Conservation (phyloP, 2,113 vertebrate species). For the Corythoichthys intestinalis region DNA sequence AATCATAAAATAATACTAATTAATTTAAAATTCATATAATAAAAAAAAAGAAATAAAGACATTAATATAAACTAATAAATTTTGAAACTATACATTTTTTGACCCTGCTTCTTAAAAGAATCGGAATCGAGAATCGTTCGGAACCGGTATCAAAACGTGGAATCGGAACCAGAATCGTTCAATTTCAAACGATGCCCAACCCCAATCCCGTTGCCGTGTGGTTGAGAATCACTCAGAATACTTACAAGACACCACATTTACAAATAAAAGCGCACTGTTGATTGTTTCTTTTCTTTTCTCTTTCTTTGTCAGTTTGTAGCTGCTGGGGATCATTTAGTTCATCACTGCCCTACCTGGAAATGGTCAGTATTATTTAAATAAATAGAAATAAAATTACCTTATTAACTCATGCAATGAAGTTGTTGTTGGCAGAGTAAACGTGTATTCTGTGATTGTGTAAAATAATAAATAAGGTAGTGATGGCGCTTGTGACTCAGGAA, state of each 20-base stretch:
- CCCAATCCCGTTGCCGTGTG: neutral
- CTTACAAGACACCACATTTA: neutral
- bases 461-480: neutral
- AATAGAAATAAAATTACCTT: neutral
- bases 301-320: constrained; percentile 80
- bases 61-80: too few species aligned
- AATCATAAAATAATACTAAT: neutral
- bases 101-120: too few species aligned
- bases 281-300: neutral
- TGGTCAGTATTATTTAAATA: constrained; percentile 77
- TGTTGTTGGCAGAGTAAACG: too few species aligned
- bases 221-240: neutral
- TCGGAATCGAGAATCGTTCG: too few species aligned
- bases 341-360: constrained; percentile 99
- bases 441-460: neutral
- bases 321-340: constrained; percentile 95
- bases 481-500: neutral
- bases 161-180: too few species aligned
- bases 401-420: neutral
- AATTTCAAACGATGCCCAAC: too few species aligned
- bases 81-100: too few species aligned
- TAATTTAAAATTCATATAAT: neutral
- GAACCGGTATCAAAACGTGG: too few species aligned
- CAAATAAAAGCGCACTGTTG: neutral
- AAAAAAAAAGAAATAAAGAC: too few species aligned